Evolutionary conservation across 2,888 invertebrate species (phyloP).

Genomic region (Tinea pellionella): DNA sequence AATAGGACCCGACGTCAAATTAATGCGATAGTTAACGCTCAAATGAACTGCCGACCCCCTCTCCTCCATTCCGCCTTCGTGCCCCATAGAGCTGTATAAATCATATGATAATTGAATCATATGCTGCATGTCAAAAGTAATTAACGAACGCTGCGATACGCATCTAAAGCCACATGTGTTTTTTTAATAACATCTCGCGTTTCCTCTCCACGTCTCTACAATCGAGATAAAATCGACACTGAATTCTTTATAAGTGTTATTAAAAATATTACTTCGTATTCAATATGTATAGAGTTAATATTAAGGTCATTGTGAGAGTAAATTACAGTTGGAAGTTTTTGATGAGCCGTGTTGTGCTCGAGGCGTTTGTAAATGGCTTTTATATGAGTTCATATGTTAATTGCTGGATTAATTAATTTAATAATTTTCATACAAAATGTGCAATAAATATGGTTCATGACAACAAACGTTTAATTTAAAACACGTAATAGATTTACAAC

Average conservation of each 20-base stretch:
- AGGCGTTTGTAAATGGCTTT: slow-evolving; percentile 4
- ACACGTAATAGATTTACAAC: background rate
- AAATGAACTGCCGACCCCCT: slow-evolving; percentile 43
- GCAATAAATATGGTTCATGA: background rate
- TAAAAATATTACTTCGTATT: slow-evolving; percentile 53
- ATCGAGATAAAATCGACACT: slow-evolving; percentile 60
- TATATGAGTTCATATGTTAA: background rate
- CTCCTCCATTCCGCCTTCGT: slow-evolving; percentile 28
- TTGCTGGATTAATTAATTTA: background rate
- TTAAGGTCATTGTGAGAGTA: slow-evolving; percentile 60
- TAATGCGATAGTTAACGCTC: slow-evolving; percentile 59
- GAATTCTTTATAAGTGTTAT: slow-evolving; percentile 54
- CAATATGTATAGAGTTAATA: slow-evolving; percentile 51
- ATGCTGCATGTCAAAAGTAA: slow-evolving; percentile 68
- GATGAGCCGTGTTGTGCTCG: slow-evolving; percentile 23
- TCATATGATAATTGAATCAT: slow-evolving; percentile 70
- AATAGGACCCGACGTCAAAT: slow-evolving; percentile 44
- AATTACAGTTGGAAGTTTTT: slow-evolving; percentile 45
- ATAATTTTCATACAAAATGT: background rate
- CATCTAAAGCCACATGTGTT: slow-evolving; percentile 64
- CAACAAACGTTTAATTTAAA: background rate
- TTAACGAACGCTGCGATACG: slow-evolving; percentile 65
- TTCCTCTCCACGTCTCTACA: slow-evolving; percentile 57
- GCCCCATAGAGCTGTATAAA: slow-evolving; percentile 46
- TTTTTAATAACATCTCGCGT: slow-evolving; percentile 58